A percentile compares a stretch with the other conserved stretches of the same genome.
Conservation (phyloP, 2,888 invertebrate genomes). For the Pheosia tremula region DNA sequence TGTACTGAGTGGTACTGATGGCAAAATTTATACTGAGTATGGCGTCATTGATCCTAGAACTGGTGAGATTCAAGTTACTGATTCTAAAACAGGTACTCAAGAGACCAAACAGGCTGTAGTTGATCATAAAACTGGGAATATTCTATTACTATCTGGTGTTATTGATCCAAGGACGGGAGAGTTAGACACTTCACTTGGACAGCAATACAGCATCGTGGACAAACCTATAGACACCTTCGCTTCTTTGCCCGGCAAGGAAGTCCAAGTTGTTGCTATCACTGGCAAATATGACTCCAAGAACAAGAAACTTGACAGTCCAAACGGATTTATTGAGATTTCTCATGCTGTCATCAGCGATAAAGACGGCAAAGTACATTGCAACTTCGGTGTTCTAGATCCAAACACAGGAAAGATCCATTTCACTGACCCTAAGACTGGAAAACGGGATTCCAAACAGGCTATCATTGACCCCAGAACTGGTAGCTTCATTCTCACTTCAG, state of each 20-base stretch:
- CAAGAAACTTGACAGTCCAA: conserved; percentile 84
- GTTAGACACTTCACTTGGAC: conserved; percentile 82
- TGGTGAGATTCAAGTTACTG: conserved; percentile 76
- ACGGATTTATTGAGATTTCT: conserved; percentile 80
- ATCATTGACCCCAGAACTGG: conserved; percentile 81
- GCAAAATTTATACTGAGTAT: conserved; percentile 86
- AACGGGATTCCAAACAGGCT: conserved; percentile 86
- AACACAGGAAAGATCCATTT: conserved; percentile 84
- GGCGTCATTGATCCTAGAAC: conserved; percentile 86
- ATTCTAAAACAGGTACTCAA: conserved; percentile 73
- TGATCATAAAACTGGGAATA: conserved; percentile 82
- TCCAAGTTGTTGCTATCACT: conserved; percentile 85
- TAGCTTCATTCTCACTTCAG: conserved; percentile 84
- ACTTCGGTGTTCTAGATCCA: conserved; percentile 86
- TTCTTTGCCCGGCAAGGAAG: conserved; percentile 70
- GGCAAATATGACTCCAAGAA: conserved; percentile 85
- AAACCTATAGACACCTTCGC: conserved; percentile 81
- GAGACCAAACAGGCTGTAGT: conserved; percentile 72
- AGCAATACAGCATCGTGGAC: conserved; percentile 85
- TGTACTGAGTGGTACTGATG: conserved; percentile 84
- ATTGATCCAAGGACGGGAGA: conserved; percentile 85
- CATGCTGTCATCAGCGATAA: conserved; percentile 86
- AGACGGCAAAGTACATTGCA: conserved; percentile 87
- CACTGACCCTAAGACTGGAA: conserved; percentile 85
- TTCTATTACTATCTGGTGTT: conserved; percentile 81